A percentile compares a stretch with the other conserved stretches of the same genome.
These are phyloP conservation scores for Bungarus multicinctus DNA, from an alignment of 2,113 vertebrate species.

Conservation along the genomic window DNA sequence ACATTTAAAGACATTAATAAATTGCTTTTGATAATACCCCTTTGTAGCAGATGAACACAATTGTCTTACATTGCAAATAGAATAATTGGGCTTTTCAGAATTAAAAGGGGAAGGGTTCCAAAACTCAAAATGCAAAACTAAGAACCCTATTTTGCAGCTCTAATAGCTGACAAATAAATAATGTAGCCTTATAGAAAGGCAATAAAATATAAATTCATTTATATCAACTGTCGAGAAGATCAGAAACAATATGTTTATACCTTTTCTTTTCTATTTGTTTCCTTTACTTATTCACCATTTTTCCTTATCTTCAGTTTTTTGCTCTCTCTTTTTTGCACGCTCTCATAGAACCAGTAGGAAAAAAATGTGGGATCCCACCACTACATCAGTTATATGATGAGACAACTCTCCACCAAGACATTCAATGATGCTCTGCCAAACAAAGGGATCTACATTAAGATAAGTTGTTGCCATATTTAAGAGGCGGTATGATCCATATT, in stretches of 20 bases:
- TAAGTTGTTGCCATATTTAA: background rate
- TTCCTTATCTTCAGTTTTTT: background rate
- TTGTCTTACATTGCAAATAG: constrained; percentile 4
- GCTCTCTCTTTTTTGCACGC: no score
- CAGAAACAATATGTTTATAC: background rate
- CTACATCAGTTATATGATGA: background rate
- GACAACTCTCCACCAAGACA: background rate
- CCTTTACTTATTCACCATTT: background rate
- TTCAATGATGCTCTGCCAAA: background rate
- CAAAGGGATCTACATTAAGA: background rate
- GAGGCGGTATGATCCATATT: background rate
- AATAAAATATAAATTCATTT: background rate
- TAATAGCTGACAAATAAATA: background rate
- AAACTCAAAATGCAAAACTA: background rate
- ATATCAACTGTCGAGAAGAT: background rate
- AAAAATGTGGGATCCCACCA: no score
- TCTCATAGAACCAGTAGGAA: no score
- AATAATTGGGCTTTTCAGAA: background rate
- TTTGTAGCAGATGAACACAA: background rate
- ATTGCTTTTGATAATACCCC: background rate
- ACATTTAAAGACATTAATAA: constrained; percentile 16
- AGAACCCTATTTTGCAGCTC: background rate
- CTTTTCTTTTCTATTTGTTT: background rate
- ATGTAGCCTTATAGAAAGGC: background rate
- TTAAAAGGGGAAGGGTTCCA: background rate